Evolutionary conservation across 2,888 invertebrate species (phyloP).

Genomic region (Cacoxenus indagator): DNA sequence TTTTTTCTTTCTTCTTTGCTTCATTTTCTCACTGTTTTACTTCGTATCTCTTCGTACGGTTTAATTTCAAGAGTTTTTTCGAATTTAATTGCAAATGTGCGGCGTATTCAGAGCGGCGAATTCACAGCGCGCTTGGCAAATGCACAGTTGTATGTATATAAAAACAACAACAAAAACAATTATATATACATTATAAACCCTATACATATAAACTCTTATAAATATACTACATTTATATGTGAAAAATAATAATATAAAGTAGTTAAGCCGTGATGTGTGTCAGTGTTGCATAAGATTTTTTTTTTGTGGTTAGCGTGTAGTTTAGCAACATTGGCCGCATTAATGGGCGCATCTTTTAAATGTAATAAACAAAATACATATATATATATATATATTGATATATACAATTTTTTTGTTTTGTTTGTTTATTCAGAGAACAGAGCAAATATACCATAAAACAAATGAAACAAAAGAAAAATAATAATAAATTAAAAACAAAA

Average conservation of each 20-base stretch:
- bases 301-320: conserved; percentile 19
- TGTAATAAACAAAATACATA: conserved; percentile 8
- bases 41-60: no score
- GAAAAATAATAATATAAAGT: not conserved
- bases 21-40: not conserved
- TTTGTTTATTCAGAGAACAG: no score
- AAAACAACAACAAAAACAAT: not conserved
- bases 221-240: conserved; percentile 7
- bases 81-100: no score
- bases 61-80: not conserved
- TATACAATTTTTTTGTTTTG: no score
- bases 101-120: no score
- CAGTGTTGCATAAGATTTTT: conserved; percentile 9
- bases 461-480: not conserved
- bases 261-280: not conserved
- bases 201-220: conserved; percentile 8
- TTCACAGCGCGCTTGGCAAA: not conserved
- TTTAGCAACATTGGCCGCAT: conserved; percentile 2
- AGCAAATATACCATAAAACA: no score
- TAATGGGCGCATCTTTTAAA: conserved; percentile 27
- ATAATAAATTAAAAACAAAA: conserved; percentile 1
- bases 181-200: not conserved
- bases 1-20: not conserved
- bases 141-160: conserved; percentile 2
- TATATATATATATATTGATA: no score